Conservation (phyloP, 2,797 vertebrate species). For the Lepilemur ruficaudatus region DNA sequence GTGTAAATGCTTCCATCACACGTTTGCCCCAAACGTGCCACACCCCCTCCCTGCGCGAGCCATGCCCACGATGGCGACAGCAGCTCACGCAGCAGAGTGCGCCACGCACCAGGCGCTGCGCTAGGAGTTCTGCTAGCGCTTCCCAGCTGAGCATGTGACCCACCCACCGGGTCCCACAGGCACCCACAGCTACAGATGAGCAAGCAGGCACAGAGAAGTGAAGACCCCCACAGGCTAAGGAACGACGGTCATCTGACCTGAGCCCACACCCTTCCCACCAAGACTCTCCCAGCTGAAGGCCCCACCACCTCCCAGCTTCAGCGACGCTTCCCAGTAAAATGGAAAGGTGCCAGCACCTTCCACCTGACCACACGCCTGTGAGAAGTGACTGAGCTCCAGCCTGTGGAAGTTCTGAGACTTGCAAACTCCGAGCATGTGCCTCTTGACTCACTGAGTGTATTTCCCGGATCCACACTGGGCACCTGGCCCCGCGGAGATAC, state of each 20-base stretch:
- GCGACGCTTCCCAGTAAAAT: neutral
- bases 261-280: neutral
- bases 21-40: accelerated
- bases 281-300: neutral
- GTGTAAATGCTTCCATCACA: too few relatives aligned
- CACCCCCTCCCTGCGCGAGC: accelerated
- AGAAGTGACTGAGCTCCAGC: neutral
- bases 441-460: neutral
- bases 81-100: accelerated
- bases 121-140: neutral
- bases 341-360: neutral
- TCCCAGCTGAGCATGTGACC: neutral
- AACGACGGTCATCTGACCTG: accelerated
- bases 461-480: accelerated
- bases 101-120: accelerated
- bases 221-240: neutral
- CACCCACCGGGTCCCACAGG: neutral
- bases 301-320: neutral
- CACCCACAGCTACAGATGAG: neutral
- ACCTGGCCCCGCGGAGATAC: neutral
- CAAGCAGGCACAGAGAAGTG: neutral
- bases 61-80: accelerated
- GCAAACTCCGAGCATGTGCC: accelerated
- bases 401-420: neutral
- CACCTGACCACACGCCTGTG: accelerated